phyloP scores from a whole-genome alignment of 2,113 vertebrate species.

The Stegastes partitus region DNA sequence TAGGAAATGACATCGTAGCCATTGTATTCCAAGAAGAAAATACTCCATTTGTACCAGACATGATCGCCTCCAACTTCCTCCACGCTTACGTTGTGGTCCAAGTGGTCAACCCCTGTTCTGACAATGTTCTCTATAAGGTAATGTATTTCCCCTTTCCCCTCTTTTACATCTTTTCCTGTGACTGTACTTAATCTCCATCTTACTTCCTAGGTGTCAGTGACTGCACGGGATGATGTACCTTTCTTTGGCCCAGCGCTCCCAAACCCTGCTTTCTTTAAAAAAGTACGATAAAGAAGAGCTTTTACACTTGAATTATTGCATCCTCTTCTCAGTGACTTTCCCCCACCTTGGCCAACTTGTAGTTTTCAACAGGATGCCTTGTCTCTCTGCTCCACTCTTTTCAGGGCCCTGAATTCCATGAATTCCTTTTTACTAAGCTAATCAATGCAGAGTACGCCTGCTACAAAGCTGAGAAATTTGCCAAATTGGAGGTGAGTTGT shows the following conservation, averaged over 20 bases:
- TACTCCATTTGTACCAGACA: constrained; percentile 98
- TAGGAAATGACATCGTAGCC: constrained; percentile 98
- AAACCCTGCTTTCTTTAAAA: constrained; percentile 92
- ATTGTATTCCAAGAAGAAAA: constrained; percentile 97
- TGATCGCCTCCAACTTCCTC: constrained; percentile 99
- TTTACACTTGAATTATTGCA: not conserved
- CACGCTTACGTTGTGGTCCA: constrained; percentile 96
- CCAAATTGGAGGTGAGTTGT: constrained; percentile 92
- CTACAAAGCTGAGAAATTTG: constrained; percentile 96
- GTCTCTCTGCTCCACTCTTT: constrained; percentile 3
- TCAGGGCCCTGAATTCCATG: constrained; percentile 94
- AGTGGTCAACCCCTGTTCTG: constrained; percentile 86
- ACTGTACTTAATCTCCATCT: not conserved
- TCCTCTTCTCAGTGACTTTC: too few species aligned
- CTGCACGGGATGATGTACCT: constrained; percentile 93
- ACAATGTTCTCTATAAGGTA: constrained; percentile 94
- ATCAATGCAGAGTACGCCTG: constrained; percentile 98
- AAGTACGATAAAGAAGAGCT: constrained; percentile 80
- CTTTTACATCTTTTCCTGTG: fast-evolving
- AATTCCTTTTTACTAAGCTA: constrained; percentile 96
- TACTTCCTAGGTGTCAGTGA: constrained; percentile 91
- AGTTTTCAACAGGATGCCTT: not conserved
- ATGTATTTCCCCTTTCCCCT: not conserved
- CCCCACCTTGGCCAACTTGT: not conserved
- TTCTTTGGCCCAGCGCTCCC: constrained; percentile 95